Evolutionary conservation across 2,113 vertebrate genomes (phyloP).

Genomic region (Podarcis raffonei): DNA sequence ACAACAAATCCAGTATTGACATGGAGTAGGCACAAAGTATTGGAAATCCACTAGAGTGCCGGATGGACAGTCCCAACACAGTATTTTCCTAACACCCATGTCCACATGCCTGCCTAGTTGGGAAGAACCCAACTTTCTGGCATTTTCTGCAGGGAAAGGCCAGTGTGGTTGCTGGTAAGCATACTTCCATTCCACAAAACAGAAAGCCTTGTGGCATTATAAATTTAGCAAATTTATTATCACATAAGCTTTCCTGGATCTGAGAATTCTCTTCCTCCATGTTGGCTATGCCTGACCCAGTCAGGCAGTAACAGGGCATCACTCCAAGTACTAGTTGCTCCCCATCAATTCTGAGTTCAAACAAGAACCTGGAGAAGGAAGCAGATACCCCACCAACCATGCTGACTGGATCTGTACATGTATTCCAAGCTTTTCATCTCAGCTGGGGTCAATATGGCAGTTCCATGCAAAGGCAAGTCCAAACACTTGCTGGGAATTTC

Average conservation of each 20-base stretch:
- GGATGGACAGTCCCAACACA: background rate
- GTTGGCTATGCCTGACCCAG: background rate
- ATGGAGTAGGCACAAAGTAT: background rate
- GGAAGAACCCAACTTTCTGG: background rate
- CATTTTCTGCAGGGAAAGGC: background rate
- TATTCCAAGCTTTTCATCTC: background rate
- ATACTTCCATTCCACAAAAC: background rate
- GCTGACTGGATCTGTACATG: background rate
- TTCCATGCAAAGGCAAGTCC: conserved; percentile 1
- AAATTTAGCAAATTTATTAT: background rate
- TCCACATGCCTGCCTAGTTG: background rate
- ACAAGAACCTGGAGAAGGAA: background rate
- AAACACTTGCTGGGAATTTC: conserved; percentile 3
- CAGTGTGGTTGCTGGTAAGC: background rate
- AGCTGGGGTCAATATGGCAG: background rate
- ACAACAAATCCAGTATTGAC: conserved; percentile 4
- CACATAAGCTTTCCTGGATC: background rate
- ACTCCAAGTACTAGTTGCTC: background rate
- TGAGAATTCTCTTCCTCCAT: background rate
- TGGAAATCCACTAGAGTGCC: background rate
- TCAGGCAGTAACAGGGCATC: background rate
- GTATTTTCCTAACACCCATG: background rate
- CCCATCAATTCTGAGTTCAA: background rate
- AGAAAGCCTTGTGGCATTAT: background rate
- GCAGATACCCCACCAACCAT: background rate